Percentiles rank a stretch among this genome's conserved stretches.
phyloP scores from a whole-genome alignment of 2,888 invertebrate species.

The Desoria tigrina region DNA sequence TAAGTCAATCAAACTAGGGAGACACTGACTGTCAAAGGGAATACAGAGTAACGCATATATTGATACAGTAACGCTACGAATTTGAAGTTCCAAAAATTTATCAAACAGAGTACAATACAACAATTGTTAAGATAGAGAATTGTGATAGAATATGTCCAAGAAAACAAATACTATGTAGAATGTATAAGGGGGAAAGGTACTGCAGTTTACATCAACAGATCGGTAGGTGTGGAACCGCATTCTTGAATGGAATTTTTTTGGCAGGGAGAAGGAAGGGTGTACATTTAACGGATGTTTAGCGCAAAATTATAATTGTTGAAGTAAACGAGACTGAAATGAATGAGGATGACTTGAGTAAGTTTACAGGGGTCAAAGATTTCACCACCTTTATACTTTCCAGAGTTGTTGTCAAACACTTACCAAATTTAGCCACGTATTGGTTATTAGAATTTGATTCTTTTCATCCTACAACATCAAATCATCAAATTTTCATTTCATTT shows the following conservation, averaged over 20 bases:
- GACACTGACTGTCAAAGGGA: not conserved
- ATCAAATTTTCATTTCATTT: conserved; percentile 8
- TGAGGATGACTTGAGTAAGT: not conserved
- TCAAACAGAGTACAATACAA: too few relatives aligned
- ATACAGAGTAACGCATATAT: too few relatives aligned
- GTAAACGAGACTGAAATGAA: conserved; percentile 19
- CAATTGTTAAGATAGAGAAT: too few relatives aligned
- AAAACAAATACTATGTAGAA: too few relatives aligned
- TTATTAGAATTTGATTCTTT: conserved; percentile 66
- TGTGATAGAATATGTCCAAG: too few relatives aligned
- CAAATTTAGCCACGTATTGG: conserved; percentile 66
- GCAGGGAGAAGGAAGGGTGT: conserved; percentile 8
- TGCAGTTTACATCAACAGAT: too few relatives aligned
- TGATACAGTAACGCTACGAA: too few relatives aligned
- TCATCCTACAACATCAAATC: conserved; percentile 60
- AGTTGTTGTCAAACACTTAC: conserved; percentile 57
- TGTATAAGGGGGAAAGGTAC: too few relatives aligned
- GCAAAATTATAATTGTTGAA: conserved; percentile 15
- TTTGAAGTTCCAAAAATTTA: too few relatives aligned
- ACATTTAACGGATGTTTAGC: conserved; percentile 8
- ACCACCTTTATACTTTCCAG: conserved; percentile 39
- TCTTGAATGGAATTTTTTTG: conserved; percentile 10
- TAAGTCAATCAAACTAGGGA: too few relatives aligned
- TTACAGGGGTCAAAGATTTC: conserved; percentile 40
- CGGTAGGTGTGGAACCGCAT: too few relatives aligned